Evolutionary conservation across 2,888 invertebrate species (phyloP).

Genomic region (Cetonia aurata): DNA sequence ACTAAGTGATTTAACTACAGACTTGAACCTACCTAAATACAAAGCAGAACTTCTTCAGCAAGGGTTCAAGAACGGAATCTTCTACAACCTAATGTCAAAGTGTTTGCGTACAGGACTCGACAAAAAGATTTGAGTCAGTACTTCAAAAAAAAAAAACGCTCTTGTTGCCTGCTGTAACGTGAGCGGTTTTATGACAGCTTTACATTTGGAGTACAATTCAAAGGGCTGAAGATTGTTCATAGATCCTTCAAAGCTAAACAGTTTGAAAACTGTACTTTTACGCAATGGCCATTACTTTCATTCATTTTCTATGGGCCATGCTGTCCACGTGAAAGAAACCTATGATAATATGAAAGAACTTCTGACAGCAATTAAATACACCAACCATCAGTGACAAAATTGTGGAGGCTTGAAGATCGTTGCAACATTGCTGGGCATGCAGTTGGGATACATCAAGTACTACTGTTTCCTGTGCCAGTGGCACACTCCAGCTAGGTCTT

Average conservation of each 20-base stretch:
- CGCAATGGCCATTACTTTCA: not conserved
- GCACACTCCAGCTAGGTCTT: not conserved
- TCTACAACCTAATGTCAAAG: no score
- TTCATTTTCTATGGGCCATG: no score
- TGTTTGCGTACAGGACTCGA: not conserved
- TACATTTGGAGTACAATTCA: not conserved
- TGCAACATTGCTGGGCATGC: conserved; percentile 3
- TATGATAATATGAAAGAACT: not conserved
- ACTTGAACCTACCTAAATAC: no score
- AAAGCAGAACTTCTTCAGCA: no score
- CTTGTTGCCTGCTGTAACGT: conserved; percentile 2
- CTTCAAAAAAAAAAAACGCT: not conserved
- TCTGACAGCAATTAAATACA: no score
- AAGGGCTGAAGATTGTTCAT: not conserved
- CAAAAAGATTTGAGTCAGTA: not conserved
- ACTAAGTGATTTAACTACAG: no score
- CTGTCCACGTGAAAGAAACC: not conserved
- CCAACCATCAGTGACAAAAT: not conserved
- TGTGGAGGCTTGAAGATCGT: not conserved
- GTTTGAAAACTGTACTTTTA: not conserved
- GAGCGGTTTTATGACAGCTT: not conserved
- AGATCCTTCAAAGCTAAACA: not conserved
- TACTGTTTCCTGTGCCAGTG: not conserved
- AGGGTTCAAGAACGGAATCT: no score
- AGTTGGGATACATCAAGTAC: not conserved